Percentiles rank a stretch among this genome's conserved stretches.
Conservation (phyloP, 2,888 invertebrate species). For the Margaritifera margaritifera region DNA sequence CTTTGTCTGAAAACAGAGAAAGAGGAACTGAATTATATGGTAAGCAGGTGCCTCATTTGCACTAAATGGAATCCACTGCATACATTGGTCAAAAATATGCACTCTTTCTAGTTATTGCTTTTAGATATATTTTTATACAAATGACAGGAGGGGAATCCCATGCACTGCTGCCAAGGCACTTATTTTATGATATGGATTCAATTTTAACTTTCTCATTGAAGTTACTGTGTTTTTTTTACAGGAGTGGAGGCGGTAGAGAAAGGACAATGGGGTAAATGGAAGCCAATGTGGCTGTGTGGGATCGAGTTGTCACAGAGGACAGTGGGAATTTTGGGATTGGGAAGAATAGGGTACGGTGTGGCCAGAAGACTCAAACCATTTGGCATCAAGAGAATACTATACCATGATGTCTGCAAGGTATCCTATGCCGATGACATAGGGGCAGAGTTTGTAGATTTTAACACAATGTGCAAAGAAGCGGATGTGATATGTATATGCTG, state of each 20-base stretch:
- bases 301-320: constrained; percentile 84
- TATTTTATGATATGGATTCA: not conserved
- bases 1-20: too few species aligned
- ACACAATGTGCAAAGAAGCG: constrained; percentile 81
- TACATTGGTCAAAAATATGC: too few species aligned
- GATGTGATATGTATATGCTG: constrained; percentile 90
- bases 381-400: constrained; percentile 43
- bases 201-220: not conserved
- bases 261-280: constrained; percentile 91
- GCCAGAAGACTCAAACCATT: constrained; percentile 50
- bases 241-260: constrained; percentile 71
- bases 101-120: too few species aligned
- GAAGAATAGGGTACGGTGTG: constrained; percentile 66
- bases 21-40: too few species aligned
- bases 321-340: constrained; percentile 75
- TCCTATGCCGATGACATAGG: constrained; percentile 75
- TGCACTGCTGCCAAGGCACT: too few species aligned
- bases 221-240: constrained; percentile 22
- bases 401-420: constrained; percentile 40
- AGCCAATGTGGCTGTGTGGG: constrained; percentile 92
- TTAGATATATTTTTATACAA: too few species aligned
- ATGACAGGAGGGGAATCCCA: too few species aligned
- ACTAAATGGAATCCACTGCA: too few species aligned
- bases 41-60: too few species aligned
- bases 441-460: constrained; percentile 81